These are phyloP conservation scores for Chloroceryle inda DNA, from an alignment of 2,797 vertebrate species.

Conservation along the genomic window DNA sequence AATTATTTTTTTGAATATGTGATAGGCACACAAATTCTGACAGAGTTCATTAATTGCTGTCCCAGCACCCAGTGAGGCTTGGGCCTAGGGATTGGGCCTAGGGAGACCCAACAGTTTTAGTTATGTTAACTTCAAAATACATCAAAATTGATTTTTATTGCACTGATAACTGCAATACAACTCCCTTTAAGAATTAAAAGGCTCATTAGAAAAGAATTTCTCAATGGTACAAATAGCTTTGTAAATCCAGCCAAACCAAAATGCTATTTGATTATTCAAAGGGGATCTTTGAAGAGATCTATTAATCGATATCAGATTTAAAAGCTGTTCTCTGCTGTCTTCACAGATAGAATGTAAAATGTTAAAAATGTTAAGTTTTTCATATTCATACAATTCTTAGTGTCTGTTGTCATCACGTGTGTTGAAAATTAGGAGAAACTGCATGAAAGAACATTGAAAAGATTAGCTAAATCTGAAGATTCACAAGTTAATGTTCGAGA, in stretches of 20 bases:
- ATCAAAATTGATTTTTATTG: constrained; percentile 9
- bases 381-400: constrained; percentile 24
- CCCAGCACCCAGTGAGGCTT: neutral
- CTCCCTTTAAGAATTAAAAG: constrained; percentile 25
- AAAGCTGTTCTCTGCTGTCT: constrained; percentile 8
- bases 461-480: neutral
- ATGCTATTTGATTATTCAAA: constrained; percentile 54
- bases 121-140: constrained; percentile 11
- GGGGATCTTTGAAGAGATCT: constrained; percentile 28
- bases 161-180: constrained; percentile 3
- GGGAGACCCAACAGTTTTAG: neutral
- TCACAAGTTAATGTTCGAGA: neutral
- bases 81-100: neutral
- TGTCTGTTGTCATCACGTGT: neutral
- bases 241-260: constrained; percentile 16
- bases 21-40: neutral
- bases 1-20: neutral
- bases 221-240: constrained; percentile 30
- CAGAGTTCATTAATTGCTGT: neutral
- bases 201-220: constrained; percentile 17
- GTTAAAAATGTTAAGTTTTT: constrained; percentile 32
- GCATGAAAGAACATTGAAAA: neutral
- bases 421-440: constrained; percentile 22
- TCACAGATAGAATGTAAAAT: constrained; percentile 28
- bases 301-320: constrained; percentile 33